Evolutionary conservation across 1,140 invertebrate species (phyloP), one percentile per base, ranked within the genome.

Genomic region (Platyscapa corneri): DNA sequence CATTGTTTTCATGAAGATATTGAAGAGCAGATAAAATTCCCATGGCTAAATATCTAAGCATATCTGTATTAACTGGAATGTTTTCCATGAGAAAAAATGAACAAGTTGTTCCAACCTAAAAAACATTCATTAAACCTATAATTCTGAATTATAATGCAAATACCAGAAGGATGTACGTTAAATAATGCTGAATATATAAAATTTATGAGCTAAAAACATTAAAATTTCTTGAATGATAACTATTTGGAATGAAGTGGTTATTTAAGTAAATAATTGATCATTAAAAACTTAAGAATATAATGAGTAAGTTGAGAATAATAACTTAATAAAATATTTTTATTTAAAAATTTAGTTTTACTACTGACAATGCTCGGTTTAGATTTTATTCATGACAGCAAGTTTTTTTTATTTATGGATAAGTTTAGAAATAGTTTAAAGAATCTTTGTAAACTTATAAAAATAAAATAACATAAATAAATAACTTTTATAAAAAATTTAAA

Each of bases 1-100:
- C 95, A 88, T 96, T 96, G 89, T 97, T 97, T 72, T 95, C 93
- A 89, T 97, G 97, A 23, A 98, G 92, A 90, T 95, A 97, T 30
- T 95, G 92, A 12, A 98, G 88, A 3, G 95, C 96, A 75, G 94
- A 93, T 0, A 97, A 90, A 34, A 97, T 93, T 72, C 95, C 95
- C 14, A 90, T 92, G 2, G 95, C 94, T 86, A 96, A 94, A 90
- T 95, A 93, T 23, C 95, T 94, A 34, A 97, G 88, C 75, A 95
- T 90, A 86, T 95, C 94, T 27, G 95, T 91, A 70, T 94, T 95
- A 82, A 95, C 91, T 74, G 94, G 93, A 79, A 94, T 94, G 90
- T 94, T 94, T 88, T 94, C 94, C 86, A 89, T 93, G 49, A 95
- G 88, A 90, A 93, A 95, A 67, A 93, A 94, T 14, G 93, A 91